These are phyloP conservation scores for Cebus imitator DNA, from an alignment of 2,113 vertebrate genomes.

Conservation along the genomic window DNA sequence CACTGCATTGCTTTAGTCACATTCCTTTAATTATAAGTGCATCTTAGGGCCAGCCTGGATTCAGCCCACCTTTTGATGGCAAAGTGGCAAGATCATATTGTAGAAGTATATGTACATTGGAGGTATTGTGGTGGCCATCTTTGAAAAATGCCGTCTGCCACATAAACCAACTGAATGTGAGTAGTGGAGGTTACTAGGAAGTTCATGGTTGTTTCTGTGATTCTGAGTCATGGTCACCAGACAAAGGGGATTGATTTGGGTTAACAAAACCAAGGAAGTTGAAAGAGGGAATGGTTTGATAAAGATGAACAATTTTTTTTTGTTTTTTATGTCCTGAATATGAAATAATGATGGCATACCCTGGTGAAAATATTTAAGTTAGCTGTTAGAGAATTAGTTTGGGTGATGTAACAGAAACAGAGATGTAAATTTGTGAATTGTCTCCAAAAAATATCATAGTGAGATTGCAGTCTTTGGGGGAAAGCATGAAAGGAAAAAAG, in stretches of 20 bases:
- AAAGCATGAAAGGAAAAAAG: background rate
- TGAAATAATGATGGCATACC: background rate
- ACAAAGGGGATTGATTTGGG: background rate
- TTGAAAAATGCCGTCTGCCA: background rate
- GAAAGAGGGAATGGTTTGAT: background rate
- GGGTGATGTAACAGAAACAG: background rate
- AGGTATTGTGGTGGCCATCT: background rate
- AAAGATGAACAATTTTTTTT: background rate
- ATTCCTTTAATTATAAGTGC: background rate
- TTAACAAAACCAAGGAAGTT: background rate
- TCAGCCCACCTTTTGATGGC: background rate
- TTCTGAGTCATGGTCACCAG: background rate
- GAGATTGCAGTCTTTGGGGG: background rate
- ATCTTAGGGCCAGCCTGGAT: background rate
- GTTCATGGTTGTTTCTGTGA: background rate
- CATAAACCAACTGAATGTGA: background rate
- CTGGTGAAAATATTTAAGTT: background rate
- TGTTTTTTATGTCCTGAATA: background rate
- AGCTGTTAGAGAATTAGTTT: background rate
- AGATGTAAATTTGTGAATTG: background rate
- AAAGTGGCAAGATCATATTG: background rate
- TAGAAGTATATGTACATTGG: background rate
- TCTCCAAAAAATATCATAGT: background rate
- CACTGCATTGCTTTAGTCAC: background rate
- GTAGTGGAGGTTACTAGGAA: background rate